Conservation (phyloP, 1,140 invertebrate genomes). For the Drosophila neocordata region DNA sequence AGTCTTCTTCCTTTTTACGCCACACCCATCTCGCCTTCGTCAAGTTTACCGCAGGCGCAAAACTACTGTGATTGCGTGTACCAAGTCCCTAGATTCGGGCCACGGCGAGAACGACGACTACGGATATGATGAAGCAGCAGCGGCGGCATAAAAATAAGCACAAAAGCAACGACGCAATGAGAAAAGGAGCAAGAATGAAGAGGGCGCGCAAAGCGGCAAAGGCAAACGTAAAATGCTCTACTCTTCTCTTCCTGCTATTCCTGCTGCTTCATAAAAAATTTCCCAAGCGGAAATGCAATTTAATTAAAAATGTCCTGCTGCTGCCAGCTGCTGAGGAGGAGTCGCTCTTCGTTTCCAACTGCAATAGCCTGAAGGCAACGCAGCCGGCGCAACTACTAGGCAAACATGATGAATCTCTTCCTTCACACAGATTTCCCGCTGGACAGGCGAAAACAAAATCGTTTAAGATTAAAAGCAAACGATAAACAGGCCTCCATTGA, state of each 20-base stretch:
- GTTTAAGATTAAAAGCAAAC: conserved; percentile 75
- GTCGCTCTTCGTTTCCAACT: conserved; percentile 13
- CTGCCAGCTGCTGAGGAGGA: conserved; percentile 46
- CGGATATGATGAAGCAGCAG: conserved; percentile 62
- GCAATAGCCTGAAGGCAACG: not conserved
- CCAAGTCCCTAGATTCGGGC: conserved; percentile 7
- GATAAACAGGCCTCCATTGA: conserved; percentile 61
- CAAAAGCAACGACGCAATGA: conserved; percentile 53
- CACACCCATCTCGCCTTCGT: conserved; percentile 2
- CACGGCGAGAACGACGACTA: conserved; percentile 36
- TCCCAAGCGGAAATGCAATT: conserved; percentile 80
- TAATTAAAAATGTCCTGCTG: conserved; percentile 80
- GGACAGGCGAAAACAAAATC: conserved; percentile 64
- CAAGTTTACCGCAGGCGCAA: conserved; percentile 71
- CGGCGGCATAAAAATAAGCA: conserved; percentile 69
- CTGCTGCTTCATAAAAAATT: conserved; percentile 73
- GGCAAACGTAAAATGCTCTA: conserved; percentile 54
- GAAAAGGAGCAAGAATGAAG: conserved; percentile 2
- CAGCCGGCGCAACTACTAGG: conserved; percentile 47
- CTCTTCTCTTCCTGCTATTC: conserved; percentile 1
- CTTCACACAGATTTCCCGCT: conserved; percentile 69
- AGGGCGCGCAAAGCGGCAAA: conserved; percentile 7
- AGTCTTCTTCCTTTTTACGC: conserved; percentile 51
- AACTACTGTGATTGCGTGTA: conserved; percentile 73
- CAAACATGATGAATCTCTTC: conserved; percentile 78